Percentiles rank a stretch among this genome's conserved stretches.
phyloP scores from a whole-genome alignment of 2,113 vertebrate genomes.

The Labeo rohita region DNA sequence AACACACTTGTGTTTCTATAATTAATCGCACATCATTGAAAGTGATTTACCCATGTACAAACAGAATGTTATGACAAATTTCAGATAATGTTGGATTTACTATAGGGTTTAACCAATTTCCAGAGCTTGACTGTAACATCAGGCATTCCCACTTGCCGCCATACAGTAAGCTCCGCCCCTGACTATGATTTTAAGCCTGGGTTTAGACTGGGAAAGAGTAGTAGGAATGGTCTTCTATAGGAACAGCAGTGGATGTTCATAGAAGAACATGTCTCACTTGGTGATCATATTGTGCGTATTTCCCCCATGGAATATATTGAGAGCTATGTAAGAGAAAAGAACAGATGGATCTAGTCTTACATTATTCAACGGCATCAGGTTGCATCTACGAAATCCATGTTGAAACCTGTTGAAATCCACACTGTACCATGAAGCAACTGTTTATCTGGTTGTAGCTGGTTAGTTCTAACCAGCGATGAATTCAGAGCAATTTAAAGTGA shows the following conservation, averaged over 20 bases:
- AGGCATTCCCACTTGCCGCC: neutral
- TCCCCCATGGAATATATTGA: neutral
- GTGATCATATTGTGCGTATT: neutral
- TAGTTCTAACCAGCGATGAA: neutral
- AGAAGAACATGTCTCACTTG: neutral
- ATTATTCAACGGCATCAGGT: neutral
- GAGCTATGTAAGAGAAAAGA: neutral
- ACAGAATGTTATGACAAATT: neutral
- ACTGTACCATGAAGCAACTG: neutral
- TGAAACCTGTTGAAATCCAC: neutral
- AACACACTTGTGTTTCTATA: neutral
- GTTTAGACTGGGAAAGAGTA: neutral
- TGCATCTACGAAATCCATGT: neutral
- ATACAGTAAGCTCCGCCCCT: neutral
- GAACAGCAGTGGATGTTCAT: neutral
- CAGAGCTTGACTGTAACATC: neutral
- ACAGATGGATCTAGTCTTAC: constrained; percentile 6
- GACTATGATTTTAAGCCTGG: neutral
- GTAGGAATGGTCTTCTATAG: neutral
- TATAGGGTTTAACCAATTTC: neutral
- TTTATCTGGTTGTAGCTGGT: neutral
- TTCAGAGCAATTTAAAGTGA: neutral
- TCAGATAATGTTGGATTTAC: neutral
- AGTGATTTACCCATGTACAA: neutral
- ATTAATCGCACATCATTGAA: neutral